phyloP scores from a whole-genome alignment of 1,140 invertebrate genomes.

The Aleiodes sp. region DNA sequence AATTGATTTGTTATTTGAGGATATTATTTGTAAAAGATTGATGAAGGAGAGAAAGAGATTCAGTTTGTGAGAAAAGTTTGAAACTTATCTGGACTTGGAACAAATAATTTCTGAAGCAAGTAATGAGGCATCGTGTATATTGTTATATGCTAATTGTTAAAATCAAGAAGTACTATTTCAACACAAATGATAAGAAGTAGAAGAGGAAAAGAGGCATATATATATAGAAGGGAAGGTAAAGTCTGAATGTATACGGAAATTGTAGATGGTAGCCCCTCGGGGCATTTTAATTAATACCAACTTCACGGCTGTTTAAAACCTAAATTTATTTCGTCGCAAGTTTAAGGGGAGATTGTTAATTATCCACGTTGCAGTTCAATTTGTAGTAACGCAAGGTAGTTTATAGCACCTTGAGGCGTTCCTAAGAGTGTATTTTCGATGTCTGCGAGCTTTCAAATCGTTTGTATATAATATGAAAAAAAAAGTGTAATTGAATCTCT shows the following conservation, averaged over 20 bases:
- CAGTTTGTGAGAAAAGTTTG: too few relatives aligned
- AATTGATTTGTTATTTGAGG: slow-evolving; percentile 16
- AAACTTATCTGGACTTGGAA: too few relatives aligned
- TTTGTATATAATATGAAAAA: too few relatives aligned
- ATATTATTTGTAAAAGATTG: not conserved
- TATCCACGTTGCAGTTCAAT: slow-evolving; percentile 39
- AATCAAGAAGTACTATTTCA: not conserved
- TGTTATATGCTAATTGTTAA: not conserved
- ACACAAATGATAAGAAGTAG: not conserved
- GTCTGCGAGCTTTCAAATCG: not conserved
- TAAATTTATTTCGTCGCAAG: slow-evolving; percentile 53
- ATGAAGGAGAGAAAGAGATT: too few relatives aligned
- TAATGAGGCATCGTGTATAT: too few relatives aligned
- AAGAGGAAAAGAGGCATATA: not conserved
- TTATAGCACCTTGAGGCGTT: slow-evolving; percentile 27
- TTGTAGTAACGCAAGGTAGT: slow-evolving; percentile 6
- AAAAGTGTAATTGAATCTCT: too few relatives aligned
- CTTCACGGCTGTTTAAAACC: slow-evolving; percentile 51
- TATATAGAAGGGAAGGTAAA: too few relatives aligned
- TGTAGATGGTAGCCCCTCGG: not conserved
- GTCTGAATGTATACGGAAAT: slow-evolving; percentile 20
- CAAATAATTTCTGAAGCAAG: too few relatives aligned
- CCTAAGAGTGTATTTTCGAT: not conserved
- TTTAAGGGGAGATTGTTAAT: slow-evolving; percentile 48
- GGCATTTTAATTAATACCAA: slow-evolving; percentile 57